Evolutionary conservation across 2,797 vertebrate genomes (phyloP), one percentile per base, ranked within the genome.

Genomic region (Triplophysa bombifrons): DNA sequence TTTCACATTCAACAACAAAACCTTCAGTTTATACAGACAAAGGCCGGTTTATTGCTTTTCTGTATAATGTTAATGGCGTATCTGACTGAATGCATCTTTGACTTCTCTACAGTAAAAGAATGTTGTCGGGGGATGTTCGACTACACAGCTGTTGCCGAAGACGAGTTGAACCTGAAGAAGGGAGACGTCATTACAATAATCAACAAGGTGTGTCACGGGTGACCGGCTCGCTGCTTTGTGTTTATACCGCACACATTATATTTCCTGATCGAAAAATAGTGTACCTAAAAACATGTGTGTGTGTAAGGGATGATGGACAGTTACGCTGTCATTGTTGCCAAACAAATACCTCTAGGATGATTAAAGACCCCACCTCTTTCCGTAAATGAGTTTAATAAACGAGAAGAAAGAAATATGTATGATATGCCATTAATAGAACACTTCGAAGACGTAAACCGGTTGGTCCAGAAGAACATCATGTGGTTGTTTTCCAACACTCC

Each of bases 111-210:
- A 94, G 92, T 51, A 44, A 87, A 87, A 53, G 93, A 95, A 88
- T 93, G 86, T 67, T 95, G 93, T 86, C 92, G 91, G 74, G 95
- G 90, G 78, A 92, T 96, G 93, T 96, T 96, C 69, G 92, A 95
- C 90, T 96, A 94, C 81, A 81, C 86, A 16, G 90, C 92, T 2
- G 85, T 85, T 81, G 83, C 92, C 0, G 92, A 90, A 0, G 96
- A 96, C 0, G 96, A 97, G 87, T 58, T 97, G 90, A 88, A 82
- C 0, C 81, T 97, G 82, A 93, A 89, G 83, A 94, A 87, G 34
- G 96, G 95, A 4, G 94, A 96, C 0, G 58, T 93, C 17, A 84
- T 97, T 30, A 84, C 81, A 34, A 68, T 97, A 22, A 88, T 95
- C 70, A 92, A 72, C 70, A 97, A 97, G 96, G 96, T 97, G 77